Conservation (phyloP, 2,888 invertebrate genomes). For the Clistopyga incitator region DNA sequence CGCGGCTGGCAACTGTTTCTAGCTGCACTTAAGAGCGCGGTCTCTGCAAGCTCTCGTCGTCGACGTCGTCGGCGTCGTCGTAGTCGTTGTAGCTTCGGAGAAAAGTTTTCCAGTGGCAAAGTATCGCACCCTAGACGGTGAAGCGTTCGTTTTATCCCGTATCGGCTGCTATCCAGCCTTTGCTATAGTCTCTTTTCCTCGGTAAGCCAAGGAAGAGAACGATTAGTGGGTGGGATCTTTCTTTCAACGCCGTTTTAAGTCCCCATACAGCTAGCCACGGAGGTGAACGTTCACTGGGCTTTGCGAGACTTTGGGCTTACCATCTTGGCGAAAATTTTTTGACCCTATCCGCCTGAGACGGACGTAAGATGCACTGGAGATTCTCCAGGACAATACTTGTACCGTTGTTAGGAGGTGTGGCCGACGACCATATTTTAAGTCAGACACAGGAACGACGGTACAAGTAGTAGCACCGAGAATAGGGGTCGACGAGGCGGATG, state of each 20-base stretch:
- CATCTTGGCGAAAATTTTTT: constrained; percentile 50
- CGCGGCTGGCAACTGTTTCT: constrained; percentile 78
- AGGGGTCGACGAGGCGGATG: constrained; percentile 58
- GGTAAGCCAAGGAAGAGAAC: constrained; percentile 32
- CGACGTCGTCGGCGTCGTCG: constrained; percentile 20
- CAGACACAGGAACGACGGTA: constrained; percentile 79
- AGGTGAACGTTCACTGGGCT: neutral
- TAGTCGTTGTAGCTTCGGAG: constrained; percentile 28
- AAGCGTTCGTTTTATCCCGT: constrained; percentile 46
- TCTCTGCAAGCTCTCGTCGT: constrained; percentile 31
- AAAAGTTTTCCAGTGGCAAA: constrained; percentile 52
- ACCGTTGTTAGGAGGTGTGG: constrained; percentile 80
- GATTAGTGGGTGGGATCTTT: constrained; percentile 58
- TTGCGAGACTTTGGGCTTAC: constrained; percentile 23
- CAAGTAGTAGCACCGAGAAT: constrained; percentile 74
- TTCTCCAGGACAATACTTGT: constrained; percentile 77
- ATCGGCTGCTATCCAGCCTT: constrained; percentile 43
- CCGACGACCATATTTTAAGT: constrained; percentile 81
- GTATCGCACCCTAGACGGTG: constrained; percentile 25
- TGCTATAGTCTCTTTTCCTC: constrained; percentile 17
- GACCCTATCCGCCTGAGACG: constrained; percentile 1
- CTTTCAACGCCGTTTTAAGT: constrained; percentile 33
- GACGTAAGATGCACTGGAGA: constrained; percentile 52
- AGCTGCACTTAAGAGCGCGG: constrained; percentile 74
- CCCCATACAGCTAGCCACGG: neutral